Evolutionary conservation across 2,888 invertebrate genomes (phyloP), one percentile per base, ranked within the genome.

Genomic region (Pammene aurita): DNA sequence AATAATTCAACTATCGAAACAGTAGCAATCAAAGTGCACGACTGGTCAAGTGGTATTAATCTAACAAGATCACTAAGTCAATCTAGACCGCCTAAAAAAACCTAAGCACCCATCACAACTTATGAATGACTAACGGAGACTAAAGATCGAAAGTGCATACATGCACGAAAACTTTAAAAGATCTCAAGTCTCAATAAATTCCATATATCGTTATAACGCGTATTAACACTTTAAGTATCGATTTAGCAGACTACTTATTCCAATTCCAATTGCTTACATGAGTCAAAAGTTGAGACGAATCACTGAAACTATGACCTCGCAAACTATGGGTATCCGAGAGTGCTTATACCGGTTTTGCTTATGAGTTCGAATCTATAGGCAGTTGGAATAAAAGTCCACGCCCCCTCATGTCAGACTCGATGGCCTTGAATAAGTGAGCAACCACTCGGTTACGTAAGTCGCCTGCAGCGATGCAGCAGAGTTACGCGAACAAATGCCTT

Each of bases 401-500:
- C 52, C 63, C 50, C 68, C 58, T 44, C 63, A 52, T 44, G 63
- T 67, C 67, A 57, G 63, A 56, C 67, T 57, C 63, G 46, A n/a
- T 50, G 63, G 63, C 68, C 68, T 68, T 68, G 68, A 44, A 48
- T 18, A 67, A 60, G 54, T 38, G 66, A 67, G 44, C 35, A 44
- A 38, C 52, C 54, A 48, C 41, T 41, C n/a, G 42, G 35, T 68
- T 68, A 68, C 68, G 68, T 68, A 63, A 68, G 42, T 58, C 18
- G 68, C 68, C 68, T 68, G 68, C 68, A 68, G 68, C 68, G 63
- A 35, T 68, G 68, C 68, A 68, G 44, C 68, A 35, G 63, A 26
- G 44, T 13, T 34, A 38, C n/a, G 44, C 57, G 38, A 68, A 52
- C 44, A 52, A 38, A 44, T 6, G 42, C 63, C 58, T 46, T 63